phyloP scores from a whole-genome alignment of 2,797 vertebrate genomes.

The Thalassophryne amazonica region DNA sequence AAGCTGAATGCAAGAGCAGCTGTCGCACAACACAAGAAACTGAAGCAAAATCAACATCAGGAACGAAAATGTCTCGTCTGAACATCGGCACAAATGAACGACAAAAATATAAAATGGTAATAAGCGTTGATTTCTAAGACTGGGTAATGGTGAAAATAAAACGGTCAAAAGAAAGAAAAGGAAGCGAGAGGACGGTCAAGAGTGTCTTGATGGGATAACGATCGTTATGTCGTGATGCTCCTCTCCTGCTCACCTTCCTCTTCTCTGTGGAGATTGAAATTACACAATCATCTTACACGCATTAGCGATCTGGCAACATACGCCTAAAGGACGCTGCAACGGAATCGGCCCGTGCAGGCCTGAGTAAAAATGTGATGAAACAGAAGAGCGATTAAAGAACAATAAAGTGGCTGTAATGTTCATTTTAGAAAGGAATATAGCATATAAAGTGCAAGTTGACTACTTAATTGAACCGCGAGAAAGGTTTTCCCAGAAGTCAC shows the following conservation, averaged over 20 bases:
- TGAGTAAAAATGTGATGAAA: constrained; percentile 18
- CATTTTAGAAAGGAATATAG: constrained; percentile 26
- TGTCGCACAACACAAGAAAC: constrained; percentile 52
- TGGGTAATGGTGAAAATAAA: constrained; percentile 34
- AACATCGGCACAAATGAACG: constrained; percentile 47
- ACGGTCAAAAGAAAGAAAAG: constrained; percentile 18
- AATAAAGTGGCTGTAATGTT: constrained; percentile 37
- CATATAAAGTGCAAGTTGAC: constrained; percentile 62
- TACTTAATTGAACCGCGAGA: constrained; percentile 50
- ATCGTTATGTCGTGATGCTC: constrained; percentile 49
- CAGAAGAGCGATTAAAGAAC: constrained; percentile 16
- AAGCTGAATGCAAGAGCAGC: constrained; percentile 69
- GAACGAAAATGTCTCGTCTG: constrained; percentile 79
- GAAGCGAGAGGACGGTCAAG: constrained; percentile 5
- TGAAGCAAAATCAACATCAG: constrained; percentile 76
- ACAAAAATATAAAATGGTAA: constrained; percentile 53
- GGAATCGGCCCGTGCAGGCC: constrained; percentile 16
- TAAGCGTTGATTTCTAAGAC: constrained; percentile 47
- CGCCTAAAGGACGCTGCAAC: constrained; percentile 17
- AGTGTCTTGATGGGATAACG: constrained; percentile 51
- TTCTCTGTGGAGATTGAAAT: constrained; percentile 33
- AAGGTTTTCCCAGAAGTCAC: constrained; percentile 43
- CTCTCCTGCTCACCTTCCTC: constrained; percentile 31
- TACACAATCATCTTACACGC: constrained; percentile 23
- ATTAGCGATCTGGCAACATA: constrained; percentile 17